phyloP scores from a whole-genome alignment of 1,140 invertebrate species.

The Pomacea maculata region DNA sequence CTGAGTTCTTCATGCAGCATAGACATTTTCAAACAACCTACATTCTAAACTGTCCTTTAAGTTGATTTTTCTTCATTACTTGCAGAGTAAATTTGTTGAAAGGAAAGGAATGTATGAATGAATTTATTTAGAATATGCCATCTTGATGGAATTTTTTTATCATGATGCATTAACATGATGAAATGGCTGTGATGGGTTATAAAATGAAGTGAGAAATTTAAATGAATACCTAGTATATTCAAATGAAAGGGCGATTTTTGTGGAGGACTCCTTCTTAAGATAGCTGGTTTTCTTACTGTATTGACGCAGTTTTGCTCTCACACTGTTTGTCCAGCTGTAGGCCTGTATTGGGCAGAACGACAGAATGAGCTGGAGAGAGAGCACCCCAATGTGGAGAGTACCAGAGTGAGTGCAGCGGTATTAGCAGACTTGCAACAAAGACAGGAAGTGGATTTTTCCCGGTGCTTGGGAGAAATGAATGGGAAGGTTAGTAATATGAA shows the following conservation, averaged over 20 bases:
- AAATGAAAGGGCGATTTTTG: too few species aligned
- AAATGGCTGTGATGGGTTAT: not conserved
- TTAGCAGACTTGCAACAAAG: slow-evolving; percentile 50
- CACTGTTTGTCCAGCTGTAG: slow-evolving; percentile 36
- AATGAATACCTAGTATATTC: too few species aligned
- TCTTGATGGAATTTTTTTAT: not conserved
- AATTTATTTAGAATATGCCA: not conserved
- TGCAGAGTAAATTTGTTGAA: too few species aligned
- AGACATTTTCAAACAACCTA: too few species aligned
- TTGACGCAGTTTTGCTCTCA: too few species aligned
- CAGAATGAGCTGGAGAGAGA: slow-evolving; percentile 19
- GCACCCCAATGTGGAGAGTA: slow-evolving; percentile 34
- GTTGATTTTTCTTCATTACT: too few species aligned
- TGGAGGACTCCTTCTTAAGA: too few species aligned
- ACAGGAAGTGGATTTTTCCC: slow-evolving; percentile 49
- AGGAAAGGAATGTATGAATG: too few species aligned
- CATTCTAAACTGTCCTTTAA: too few species aligned
- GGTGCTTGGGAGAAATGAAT: slow-evolving; percentile 33
- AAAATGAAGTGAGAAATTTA: too few species aligned
- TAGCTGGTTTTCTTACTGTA: too few species aligned
- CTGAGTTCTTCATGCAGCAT: too few species aligned
- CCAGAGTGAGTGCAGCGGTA: slow-evolving; percentile 38
- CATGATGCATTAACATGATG: not conserved
- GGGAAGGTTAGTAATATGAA: slow-evolving; percentile 27
- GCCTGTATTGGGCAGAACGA: slow-evolving; percentile 37